phyloP scores from a whole-genome alignment of 2,888 invertebrate species.

The Sycophila texana region DNA sequence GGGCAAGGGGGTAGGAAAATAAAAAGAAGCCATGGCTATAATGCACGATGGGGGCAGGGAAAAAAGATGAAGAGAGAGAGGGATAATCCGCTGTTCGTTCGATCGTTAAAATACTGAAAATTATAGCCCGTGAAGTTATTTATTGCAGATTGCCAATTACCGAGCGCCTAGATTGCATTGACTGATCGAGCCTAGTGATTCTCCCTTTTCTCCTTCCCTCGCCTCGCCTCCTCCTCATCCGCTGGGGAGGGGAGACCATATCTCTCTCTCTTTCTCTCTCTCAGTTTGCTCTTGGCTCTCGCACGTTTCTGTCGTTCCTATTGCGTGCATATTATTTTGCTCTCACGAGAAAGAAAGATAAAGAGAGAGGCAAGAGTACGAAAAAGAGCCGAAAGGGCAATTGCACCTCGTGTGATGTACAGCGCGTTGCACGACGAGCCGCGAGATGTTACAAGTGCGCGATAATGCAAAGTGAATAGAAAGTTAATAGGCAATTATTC shows the following conservation, averaged over 20 bases:
- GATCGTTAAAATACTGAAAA: constrained; percentile 67
- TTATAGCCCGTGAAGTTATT: constrained; percentile 65
- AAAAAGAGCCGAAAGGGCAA: constrained; percentile 4
- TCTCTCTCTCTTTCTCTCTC: constrained; percentile 17
- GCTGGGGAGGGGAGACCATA: constrained; percentile 13
- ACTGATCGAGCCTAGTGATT: constrained; percentile 62
- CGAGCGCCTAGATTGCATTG: constrained; percentile 64
- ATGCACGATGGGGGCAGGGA: neutral
- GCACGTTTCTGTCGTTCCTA: constrained; percentile 15
- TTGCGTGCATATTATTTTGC: constrained; percentile 36
- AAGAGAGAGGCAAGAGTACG: neutral
- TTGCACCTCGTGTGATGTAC: neutral
- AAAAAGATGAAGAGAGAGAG: constrained; percentile 23
- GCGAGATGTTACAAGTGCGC: too few species aligned
- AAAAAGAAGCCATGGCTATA: constrained; percentile 8
- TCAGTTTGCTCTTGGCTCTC: neutral
- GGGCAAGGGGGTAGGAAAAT: constrained; percentile 1
- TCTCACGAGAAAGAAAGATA: neutral
- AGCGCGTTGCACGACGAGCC: too few species aligned
- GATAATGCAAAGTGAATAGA: too few species aligned
- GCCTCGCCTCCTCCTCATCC: constrained; percentile 14
- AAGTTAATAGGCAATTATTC: too few species aligned
- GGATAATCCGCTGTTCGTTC: constrained; percentile 52
- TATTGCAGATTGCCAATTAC: constrained; percentile 70
- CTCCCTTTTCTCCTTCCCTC: constrained; percentile 40